A percentile compares a stretch with the other conserved stretches of the same genome.
These are phyloP conservation scores for Incurvaria masculella DNA, from an alignment of 2,888 invertebrate species.

Conservation along the genomic window DNA sequence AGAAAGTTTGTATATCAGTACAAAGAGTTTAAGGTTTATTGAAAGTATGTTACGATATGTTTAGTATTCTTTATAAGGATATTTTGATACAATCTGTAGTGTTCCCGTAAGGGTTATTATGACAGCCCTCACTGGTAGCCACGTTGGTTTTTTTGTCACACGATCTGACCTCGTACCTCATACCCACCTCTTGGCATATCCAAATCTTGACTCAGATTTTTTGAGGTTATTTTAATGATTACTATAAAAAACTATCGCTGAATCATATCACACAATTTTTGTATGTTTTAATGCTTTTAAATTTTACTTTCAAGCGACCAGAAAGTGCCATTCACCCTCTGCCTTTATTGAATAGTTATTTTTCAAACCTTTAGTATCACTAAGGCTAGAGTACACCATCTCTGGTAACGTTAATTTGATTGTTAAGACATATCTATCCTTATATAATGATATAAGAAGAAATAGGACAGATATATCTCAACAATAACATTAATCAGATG, in stretches of 20 bases:
- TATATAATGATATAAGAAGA: too few species aligned
- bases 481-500: too few species aligned
- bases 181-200: constrained; percentile 1
- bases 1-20: constrained; percentile 50
- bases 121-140: constrained; percentile 12
- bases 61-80: constrained; percentile 26
- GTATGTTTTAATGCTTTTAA: too few species aligned
- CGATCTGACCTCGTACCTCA: constrained; percentile 13
- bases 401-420: too few species aligned
- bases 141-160: background rate
- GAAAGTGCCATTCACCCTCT: too few species aligned
- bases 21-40: constrained; percentile 36
- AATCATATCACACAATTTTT: too few species aligned
- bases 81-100: constrained; percentile 18
- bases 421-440: too few species aligned
- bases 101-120: constrained; percentile 17
- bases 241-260: constrained; percentile 12
- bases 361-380: too few species aligned
- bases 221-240: background rate
- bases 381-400: too few species aligned
- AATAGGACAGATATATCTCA: too few species aligned
- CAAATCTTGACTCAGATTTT: background rate
- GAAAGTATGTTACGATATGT: constrained; percentile 45
- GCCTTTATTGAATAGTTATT: too few species aligned
- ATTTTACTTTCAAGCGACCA: too few species aligned